Conservation (phyloP, 2,888 invertebrate species). For the Nyleta sp. region DNA sequence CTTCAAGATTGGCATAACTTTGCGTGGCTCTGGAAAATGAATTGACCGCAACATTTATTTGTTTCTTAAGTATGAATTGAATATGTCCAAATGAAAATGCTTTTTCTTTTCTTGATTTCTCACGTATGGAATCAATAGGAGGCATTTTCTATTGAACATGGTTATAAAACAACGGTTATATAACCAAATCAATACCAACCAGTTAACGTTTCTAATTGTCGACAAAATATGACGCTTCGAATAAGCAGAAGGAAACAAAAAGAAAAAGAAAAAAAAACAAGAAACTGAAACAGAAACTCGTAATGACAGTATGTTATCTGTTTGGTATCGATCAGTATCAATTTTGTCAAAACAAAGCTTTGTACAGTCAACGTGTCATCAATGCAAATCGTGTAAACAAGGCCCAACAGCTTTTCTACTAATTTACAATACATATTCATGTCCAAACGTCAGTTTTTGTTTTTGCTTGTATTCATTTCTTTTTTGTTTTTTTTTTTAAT, state of each 20-base stretch:
- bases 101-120: too few species aligned
- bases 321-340: constrained; percentile 27
- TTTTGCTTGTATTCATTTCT: constrained; percentile 1
- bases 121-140: too few species aligned
- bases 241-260: too few species aligned
- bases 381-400: constrained; percentile 57
- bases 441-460: constrained; percentile 54
- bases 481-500: too few species aligned
- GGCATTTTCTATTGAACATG: too few species aligned
- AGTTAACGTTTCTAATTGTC: constrained; percentile 23
- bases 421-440: constrained; percentile 52
- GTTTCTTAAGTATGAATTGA: not conserved
- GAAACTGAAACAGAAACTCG: not conserved
- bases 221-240: too few species aligned
- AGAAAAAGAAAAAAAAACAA: too few species aligned
- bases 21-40: constrained; percentile 91
- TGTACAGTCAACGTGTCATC: constrained; percentile 52
- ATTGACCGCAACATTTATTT: constrained; percentile 20
- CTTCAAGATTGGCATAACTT: constrained; percentile 93
- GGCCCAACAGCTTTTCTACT: constrained; percentile 61
- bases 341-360: constrained; percentile 51
- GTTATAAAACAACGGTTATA: not conserved
- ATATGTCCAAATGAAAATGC: too few species aligned
- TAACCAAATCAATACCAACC: constrained; percentile 24
- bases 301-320: constrained; percentile 18